These are phyloP conservation scores for Dolichopus griseipennis DNA, from an alignment of 2,888 invertebrate species.

Conservation along the genomic window DNA sequence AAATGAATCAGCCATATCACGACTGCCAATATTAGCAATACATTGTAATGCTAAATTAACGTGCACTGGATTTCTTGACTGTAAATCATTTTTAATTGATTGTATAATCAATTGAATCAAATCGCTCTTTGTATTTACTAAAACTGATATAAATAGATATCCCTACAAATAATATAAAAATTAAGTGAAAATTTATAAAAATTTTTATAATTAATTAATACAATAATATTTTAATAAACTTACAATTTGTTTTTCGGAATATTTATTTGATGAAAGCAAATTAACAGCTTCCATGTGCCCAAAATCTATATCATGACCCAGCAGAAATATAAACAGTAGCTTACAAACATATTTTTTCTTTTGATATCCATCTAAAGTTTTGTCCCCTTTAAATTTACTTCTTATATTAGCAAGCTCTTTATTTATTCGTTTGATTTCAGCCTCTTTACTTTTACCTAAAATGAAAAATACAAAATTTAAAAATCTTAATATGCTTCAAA, in stretches of 20 bases:
- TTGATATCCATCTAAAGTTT: slow-evolving; percentile 98
- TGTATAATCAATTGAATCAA: slow-evolving; percentile 98
- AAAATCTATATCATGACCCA: slow-evolving; percentile 99
- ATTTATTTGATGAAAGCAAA: slow-evolving; percentile 97
- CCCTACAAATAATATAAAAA: slow-evolving; percentile 57
- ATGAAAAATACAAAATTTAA: too few species aligned
- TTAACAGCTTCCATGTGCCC: slow-evolving; percentile 99
- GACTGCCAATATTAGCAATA: slow-evolving; percentile 98
- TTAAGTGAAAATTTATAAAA: not conserved
- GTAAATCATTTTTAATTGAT: slow-evolving; percentile 97
- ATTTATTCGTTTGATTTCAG: slow-evolving; percentile 98
- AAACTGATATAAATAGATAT: slow-evolving; percentile 97
- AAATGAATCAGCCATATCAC: slow-evolving; percentile 99
- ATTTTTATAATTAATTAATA: not conserved
- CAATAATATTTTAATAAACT: slow-evolving; percentile 34
- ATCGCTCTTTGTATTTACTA: slow-evolving; percentile 98
- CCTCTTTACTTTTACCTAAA: slow-evolving; percentile 96
- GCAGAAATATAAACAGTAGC: slow-evolving; percentile 94
- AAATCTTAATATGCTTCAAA: too few species aligned
- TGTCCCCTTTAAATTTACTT: slow-evolving; percentile 99
- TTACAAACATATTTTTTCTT: slow-evolving; percentile 99
- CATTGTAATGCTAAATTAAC: slow-evolving; percentile 98
- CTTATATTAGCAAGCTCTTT: slow-evolving; percentile 99
- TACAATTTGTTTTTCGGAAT: slow-evolving; percentile 99
- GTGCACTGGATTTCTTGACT: slow-evolving; percentile 93